Evolutionary conservation across 2,888 invertebrate genomes (phyloP).

Genomic region (Xanthia togata): DNA sequence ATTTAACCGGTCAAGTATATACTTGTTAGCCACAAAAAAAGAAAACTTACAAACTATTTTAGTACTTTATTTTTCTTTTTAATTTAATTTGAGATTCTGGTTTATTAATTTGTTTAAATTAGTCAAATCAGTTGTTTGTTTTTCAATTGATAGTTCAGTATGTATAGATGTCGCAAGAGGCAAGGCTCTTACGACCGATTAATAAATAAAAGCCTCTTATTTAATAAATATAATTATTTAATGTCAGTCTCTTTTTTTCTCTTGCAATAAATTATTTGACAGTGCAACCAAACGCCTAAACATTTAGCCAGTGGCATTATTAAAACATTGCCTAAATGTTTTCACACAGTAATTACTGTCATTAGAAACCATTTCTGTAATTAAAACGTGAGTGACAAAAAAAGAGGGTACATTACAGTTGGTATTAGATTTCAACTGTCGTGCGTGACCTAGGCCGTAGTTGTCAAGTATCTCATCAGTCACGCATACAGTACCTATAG

Average conservation of each 20-base stretch:
- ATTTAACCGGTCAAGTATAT: too few relatives aligned
- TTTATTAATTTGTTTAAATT: not conserved
- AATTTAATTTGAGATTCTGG: not conserved
- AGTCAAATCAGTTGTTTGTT: not conserved
- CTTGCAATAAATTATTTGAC: not conserved
- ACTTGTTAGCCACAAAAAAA: too few relatives aligned
- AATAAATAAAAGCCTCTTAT: not conserved
- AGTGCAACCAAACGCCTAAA: not conserved
- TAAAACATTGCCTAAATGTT: constrained; percentile 15
- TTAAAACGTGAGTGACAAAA: constrained; percentile 2
- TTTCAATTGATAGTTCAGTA: not conserved
- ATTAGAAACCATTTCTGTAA: constrained; percentile 13
- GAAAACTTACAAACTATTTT: too few relatives aligned
- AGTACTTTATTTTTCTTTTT: not conserved
- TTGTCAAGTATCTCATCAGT: constrained; percentile 37
- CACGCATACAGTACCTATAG: not conserved
- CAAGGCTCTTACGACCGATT: not conserved
- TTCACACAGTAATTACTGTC: constrained; percentile 24
- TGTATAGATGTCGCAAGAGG: not conserved
- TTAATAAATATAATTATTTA: not conserved
- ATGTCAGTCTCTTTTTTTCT: not conserved
- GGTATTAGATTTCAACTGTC: constrained; percentile 22
- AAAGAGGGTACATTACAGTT: not conserved
- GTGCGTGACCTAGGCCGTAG: constrained; percentile 48
- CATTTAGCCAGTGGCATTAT: not conserved